These are phyloP conservation scores for Ciconia nigra DNA, from an alignment of 2,797 vertebrate species.

Conservation along the genomic window DNA sequence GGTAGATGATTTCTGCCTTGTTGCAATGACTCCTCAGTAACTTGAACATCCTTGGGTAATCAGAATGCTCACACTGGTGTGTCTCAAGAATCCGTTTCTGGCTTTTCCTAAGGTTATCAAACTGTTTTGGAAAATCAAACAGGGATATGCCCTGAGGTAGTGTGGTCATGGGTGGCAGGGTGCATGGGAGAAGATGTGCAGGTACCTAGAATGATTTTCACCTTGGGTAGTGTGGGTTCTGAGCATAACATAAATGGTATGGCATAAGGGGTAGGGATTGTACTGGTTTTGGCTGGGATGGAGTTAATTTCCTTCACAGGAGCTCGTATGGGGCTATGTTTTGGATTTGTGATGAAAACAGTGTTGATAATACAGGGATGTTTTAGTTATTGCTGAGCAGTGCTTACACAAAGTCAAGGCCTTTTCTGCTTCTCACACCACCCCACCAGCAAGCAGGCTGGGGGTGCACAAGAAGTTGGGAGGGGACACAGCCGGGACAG, in stretches of 20 bases:
- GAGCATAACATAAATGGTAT: fast-evolving
- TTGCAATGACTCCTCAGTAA: background rate
- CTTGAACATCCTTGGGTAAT: background rate
- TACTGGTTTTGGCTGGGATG: background rate
- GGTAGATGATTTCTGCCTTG: background rate
- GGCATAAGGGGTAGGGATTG: background rate
- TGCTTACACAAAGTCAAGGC: fast-evolving
- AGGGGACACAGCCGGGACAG: background rate
- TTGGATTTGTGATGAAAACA: background rate
- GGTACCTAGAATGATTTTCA: background rate
- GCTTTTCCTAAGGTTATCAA: background rate
- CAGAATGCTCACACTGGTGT: background rate
- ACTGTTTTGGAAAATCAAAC: background rate
- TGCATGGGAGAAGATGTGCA: background rate
- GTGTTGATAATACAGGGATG: background rate
- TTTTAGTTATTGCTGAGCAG: background rate
- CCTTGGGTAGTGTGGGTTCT: background rate
- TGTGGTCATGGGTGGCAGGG: background rate
- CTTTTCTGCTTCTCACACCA: background rate
- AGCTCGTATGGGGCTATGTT: fast-evolving
- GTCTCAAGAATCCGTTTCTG: background rate
- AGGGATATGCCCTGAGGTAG: background rate
- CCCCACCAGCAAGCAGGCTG: background rate
- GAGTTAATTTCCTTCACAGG: background rate
- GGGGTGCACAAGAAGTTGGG: fast-evolving